Base-by-base conservation (phyloP, 2,797 vertebrate species). In the Schizopygopsis malacanthus region DNA sequence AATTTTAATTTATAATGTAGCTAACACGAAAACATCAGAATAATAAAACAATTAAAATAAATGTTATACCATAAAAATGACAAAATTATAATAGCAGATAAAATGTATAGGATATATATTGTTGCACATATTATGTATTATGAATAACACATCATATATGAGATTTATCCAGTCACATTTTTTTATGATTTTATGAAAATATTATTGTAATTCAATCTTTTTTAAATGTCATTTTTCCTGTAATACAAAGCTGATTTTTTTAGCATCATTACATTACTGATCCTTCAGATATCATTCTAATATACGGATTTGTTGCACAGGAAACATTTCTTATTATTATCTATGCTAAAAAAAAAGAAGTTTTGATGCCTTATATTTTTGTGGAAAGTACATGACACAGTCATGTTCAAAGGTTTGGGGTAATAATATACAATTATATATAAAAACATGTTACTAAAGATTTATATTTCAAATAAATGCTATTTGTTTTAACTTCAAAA, bases 1-100 rank as follows among this genome's bases (percentile, higher is more conserved):
- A 52, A 75, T 22, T 85, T 61, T 9, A 72, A 22, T 37, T 86
- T 76, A 77, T 47, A 81, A 67, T 45, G 2, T 20, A 73, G 45
- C 11, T 71, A 13, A 33, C 25, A 50, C 28, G 5, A 50, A n/a
- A 73, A 16, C 37, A 71, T 28, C 12, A 61, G 15, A 2, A 20
- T n/a, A 47, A 20, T 45, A 13, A 5, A 61, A 37, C 22, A 33
- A 22, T 5, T 15, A 28, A 28, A 73, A 50, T 2, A 73, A 50
- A 28, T 50, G 2, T 73, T 50, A 37, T 13, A 50, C 28, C 4
- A 37, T 52, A 52, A 76, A 76, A 52, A 25, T 11, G 2, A 11
- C 45, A 3, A 6, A 33, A 75, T 9, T 11, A 33, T 75, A 75
- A 50, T 25, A 75, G 11, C 15, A 33, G 15, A 2, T 4, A 8